Evolutionary conservation across 2,113 vertebrate genomes (phyloP).

Genomic region (Saiga tatarica): DNA sequence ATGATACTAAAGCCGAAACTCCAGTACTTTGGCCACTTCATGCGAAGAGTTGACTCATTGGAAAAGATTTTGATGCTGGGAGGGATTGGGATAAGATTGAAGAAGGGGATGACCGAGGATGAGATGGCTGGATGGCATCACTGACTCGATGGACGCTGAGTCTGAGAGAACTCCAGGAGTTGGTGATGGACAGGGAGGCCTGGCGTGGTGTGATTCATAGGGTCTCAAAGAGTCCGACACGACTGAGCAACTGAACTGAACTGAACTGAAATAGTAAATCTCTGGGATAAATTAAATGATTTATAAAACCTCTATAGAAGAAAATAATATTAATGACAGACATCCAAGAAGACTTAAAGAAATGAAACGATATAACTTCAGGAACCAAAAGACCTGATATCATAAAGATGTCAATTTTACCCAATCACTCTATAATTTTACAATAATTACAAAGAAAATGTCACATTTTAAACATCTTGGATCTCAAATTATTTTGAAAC

Average conservation of each 20-base stretch:
- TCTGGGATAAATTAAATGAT: background rate
- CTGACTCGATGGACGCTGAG: rapidly evolving
- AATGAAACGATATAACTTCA: background rate
- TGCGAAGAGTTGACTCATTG: too few relatives aligned
- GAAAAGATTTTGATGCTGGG: too few relatives aligned
- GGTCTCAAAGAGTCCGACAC: too few relatives aligned
- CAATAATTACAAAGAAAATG: background rate
- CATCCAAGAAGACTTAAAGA: background rate
- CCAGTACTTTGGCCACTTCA: too few relatives aligned
- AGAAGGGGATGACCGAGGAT: too few relatives aligned
- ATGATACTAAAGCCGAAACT: too few relatives aligned
- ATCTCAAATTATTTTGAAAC: background rate
- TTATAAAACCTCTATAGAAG: background rate
- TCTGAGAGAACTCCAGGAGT: too few relatives aligned
- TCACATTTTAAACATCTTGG: background rate
- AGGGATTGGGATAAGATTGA: too few relatives aligned
- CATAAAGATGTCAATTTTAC: background rate
- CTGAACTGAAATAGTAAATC: background rate
- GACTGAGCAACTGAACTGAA: too few relatives aligned
- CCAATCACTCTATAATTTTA: background rate
- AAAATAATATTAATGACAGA: background rate
- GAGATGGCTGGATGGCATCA: too few relatives aligned
- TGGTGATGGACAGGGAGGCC: too few relatives aligned
- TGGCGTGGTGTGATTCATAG: too few relatives aligned
- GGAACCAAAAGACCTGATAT: background rate